A percentile compares a stretch with the other conserved stretches of the same genome.
Evolutionary conservation across 1,140 invertebrate genomes (phyloP).

Genomic region (Venturia canescens): DNA sequence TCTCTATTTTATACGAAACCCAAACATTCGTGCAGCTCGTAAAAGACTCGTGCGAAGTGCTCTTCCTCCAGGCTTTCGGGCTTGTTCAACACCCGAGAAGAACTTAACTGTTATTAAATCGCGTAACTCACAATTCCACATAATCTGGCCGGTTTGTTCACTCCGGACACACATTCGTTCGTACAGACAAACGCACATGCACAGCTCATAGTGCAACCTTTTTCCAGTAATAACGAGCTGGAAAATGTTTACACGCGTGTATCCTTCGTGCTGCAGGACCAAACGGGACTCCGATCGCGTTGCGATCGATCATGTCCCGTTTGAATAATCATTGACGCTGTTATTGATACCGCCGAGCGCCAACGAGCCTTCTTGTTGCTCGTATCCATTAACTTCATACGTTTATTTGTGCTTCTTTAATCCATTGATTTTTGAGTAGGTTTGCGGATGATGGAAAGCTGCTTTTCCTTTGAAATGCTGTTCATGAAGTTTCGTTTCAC

Average conservation of each 20-base stretch:
- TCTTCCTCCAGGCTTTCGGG: background rate
- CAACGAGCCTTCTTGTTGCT: slow-evolving; percentile 43
- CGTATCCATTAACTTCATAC: background rate
- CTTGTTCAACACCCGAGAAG: slow-evolving; percentile 36
- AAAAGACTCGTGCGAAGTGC: no score
- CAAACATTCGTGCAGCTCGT: no score
- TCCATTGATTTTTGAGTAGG: no score
- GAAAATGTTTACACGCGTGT: background rate
- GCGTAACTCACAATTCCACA: slow-evolving; percentile 5
- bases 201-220: background rate
- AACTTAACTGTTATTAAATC: slow-evolving; percentile 38
- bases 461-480: no score
- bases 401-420: slow-evolving; percentile 1
- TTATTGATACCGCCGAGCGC: background rate
- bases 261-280: slow-evolving; percentile 6
- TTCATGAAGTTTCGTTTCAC: no score
- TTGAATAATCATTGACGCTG: slow-evolving; percentile 52
- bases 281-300: slow-evolving; percentile 39
- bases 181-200: background rate
- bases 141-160: background rate
- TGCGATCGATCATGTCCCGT: slow-evolving; percentile 55
- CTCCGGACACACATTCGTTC: background rate
- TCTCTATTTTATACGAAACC: no score
- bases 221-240: background rate
- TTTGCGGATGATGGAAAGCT: no score